Conservation (phyloP, 2,888 invertebrate species). For the Trileptium ribeirensis region DNA sequence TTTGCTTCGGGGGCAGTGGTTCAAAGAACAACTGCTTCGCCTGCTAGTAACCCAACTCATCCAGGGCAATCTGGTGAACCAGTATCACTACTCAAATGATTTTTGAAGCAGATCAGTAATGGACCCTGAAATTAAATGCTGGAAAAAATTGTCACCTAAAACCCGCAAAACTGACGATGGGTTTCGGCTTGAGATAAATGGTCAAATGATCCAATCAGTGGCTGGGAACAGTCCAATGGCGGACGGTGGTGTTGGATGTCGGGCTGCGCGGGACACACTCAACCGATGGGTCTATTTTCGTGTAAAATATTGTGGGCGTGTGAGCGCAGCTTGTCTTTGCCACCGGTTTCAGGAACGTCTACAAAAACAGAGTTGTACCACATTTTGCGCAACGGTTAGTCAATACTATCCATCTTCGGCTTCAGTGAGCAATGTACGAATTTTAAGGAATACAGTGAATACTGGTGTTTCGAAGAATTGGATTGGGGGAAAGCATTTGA, state of each 20-base stretch:
- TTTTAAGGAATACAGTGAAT: background rate
- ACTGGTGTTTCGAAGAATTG: too few relatives aligned
- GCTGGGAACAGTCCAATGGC: background rate
- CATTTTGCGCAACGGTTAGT: background rate
- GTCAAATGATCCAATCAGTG: background rate
- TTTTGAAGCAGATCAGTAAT: too few relatives aligned
- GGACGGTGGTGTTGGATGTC: background rate
- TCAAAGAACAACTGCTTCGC: background rate
- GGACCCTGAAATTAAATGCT: background rate
- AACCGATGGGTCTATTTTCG: conserved; percentile 15
- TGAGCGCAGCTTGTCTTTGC: conserved; percentile 7
- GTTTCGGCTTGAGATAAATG: conserved; percentile 9
- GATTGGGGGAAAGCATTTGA: too few relatives aligned
- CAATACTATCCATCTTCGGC: background rate
- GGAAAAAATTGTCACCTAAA: background rate
- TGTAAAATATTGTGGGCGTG: conserved; percentile 5
- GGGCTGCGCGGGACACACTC: background rate
- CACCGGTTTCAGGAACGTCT: background rate
- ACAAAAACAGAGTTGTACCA: background rate
- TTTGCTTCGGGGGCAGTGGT: background rate
- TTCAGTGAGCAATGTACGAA: conserved; percentile 7
- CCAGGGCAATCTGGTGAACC: too few relatives aligned
- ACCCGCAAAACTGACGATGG: background rate
- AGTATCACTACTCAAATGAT: too few relatives aligned
- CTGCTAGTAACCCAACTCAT: too few relatives aligned